phyloP scores from a whole-genome alignment of 2,797 vertebrate genomes.

The Pempheris klunzingeri region DNA sequence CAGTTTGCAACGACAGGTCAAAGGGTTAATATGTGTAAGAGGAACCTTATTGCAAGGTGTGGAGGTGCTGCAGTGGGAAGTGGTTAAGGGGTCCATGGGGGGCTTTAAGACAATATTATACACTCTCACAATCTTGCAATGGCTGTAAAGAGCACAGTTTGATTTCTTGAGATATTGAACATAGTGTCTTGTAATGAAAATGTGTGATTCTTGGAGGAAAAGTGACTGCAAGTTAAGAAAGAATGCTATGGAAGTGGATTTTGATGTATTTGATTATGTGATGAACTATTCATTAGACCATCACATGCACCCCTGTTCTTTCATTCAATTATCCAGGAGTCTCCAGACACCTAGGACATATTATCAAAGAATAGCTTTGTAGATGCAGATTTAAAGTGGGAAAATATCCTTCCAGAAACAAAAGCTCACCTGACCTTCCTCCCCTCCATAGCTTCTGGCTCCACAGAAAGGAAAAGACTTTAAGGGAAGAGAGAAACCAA shows the following conservation, averaged over 20 bases:
- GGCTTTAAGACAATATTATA: conserved; percentile 37
- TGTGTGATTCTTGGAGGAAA: background rate
- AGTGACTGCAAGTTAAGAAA: background rate
- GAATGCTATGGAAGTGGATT: background rate
- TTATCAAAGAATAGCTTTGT: background rate
- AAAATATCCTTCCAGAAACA: background rate
- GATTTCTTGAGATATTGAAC: conserved; percentile 6
- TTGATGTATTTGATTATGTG: background rate
- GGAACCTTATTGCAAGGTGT: conserved; percentile 62
- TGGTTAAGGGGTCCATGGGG: conserved; percentile 53
- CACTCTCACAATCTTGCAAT: conserved; percentile 6
- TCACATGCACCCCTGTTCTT: background rate
- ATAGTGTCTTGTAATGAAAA: background rate
- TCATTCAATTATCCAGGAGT: background rate
- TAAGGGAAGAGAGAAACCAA: background rate
- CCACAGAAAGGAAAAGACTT: background rate
- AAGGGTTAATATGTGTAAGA: conserved; percentile 71
- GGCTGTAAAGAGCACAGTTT: conserved; percentile 10
- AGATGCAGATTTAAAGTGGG: background rate
- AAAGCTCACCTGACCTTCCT: background rate
- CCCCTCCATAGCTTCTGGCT: background rate
- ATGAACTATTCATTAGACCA: background rate
- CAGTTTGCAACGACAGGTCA: conserved; percentile 66
- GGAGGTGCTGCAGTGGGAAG: conserved; percentile 37
- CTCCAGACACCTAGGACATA: too few relatives aligned